phyloP scores from a whole-genome alignment of 2,888 invertebrate species.

The Lepetodrilus schrolli region DNA sequence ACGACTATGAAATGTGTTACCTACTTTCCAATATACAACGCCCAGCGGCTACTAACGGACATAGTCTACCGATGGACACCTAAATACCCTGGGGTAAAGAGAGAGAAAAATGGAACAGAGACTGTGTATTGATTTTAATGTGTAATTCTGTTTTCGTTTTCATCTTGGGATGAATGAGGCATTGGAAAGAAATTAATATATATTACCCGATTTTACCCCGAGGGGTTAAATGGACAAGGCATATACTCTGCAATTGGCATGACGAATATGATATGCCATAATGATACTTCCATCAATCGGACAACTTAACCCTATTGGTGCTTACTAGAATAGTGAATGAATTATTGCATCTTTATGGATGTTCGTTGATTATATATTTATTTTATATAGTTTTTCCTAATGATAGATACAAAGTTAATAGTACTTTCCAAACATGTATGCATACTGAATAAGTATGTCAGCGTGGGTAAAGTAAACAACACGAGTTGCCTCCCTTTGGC shows the following conservation, averaged over 20 bases:
- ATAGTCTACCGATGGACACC: not conserved
- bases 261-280: not conserved
- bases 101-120: not conserved
- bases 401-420: too few species aligned
- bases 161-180: slow-evolving; percentile 6
- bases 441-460: not conserved
- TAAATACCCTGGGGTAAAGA: not conserved
- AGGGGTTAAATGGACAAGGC: not conserved
- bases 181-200: slow-evolving; percentile 5
- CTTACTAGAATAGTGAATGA: too few species aligned
- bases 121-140: slow-evolving; percentile 18
- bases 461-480: slow-evolving; percentile 9
- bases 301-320: too few species aligned
- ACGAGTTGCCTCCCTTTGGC: slow-evolving; percentile 17
- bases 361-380: too few species aligned
- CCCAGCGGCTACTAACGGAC: not conserved
- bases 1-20: slow-evolving; percentile 25
- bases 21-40: not conserved
- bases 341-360: too few species aligned
- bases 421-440: too few species aligned
- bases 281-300: not conserved
- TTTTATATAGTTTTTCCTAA: too few species aligned
- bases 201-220: not conserved
- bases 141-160: slow-evolving; percentile 16
- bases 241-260: not conserved